Evolutionary conservation across 2,113 vertebrate genomes (phyloP).

Genomic region (Rhinopithecus roxellana): DNA sequence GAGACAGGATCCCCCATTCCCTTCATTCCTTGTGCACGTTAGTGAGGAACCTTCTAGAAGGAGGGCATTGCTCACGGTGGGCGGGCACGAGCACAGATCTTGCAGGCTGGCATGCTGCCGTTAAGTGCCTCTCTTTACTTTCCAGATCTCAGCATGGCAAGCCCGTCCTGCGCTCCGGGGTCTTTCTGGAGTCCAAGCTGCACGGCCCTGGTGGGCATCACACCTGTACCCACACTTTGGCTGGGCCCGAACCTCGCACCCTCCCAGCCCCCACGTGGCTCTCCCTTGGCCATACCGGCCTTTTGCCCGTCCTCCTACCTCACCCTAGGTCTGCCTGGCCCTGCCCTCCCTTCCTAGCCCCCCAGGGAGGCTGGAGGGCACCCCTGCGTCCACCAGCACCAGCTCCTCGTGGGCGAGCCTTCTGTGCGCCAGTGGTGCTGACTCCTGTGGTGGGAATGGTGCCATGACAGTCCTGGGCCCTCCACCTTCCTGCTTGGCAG

Average conservation of each 20-base stretch:
- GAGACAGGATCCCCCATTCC: no score
- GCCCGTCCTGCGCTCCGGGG: no score
- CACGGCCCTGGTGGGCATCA: no score
- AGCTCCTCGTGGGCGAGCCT: background rate
- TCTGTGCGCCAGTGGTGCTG: background rate
- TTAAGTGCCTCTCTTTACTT: background rate
- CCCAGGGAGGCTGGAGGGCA: background rate
- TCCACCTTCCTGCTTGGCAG: background rate
- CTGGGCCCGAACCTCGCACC: fast-evolving
- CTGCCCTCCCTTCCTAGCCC: background rate
- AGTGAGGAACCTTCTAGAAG: background rate
- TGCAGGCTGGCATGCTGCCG: no score
- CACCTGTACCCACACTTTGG: background rate
- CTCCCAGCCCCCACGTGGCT: background rate
- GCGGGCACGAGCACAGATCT: no score
- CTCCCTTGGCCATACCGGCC: background rate
- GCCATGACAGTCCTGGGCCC: no score
- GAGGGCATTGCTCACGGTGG: fast-evolving
- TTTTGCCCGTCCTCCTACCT: background rate
- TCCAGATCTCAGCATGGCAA: background rate
- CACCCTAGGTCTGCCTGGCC: no score
- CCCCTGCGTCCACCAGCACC: background rate
- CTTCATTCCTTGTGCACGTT: background rate
- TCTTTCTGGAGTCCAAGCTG: background rate
- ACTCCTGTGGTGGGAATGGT: no score